Conservation (phyloP, 2,888 invertebrate species). For the Pinctada fucata region DNA sequence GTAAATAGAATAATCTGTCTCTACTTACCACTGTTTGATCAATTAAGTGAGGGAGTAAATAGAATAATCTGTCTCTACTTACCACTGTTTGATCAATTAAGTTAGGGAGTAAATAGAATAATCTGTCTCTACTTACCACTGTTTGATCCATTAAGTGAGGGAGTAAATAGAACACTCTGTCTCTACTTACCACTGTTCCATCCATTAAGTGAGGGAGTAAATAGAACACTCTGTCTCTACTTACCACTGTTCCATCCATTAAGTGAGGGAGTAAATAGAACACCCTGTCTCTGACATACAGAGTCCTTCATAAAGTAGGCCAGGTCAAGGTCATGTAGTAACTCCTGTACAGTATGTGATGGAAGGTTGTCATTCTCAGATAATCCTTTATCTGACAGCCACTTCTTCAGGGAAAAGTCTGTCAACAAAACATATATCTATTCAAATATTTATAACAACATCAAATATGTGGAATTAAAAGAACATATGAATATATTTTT, state of each 20-base stretch:
- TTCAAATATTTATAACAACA: no score
- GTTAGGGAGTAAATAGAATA: no score
- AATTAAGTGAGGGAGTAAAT: no score
- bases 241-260: conserved; percentile 31
- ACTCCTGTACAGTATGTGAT: conserved; percentile 20
- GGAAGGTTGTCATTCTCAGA: conserved; percentile 1
- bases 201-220: conserved; percentile 12
- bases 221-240: conserved; percentile 5
- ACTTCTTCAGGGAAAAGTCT: conserved; percentile 31
- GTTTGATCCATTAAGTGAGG: no score
- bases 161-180: background rate
- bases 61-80: no score
- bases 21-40: no score
- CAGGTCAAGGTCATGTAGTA: conserved; percentile 32
- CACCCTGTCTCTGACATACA: conserved; percentile 21
- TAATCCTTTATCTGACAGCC: conserved; percentile 12
- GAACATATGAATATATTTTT: no score
- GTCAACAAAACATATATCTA: background rate
- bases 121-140: no score
- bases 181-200: conserved; percentile 30
- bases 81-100: no score
- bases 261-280: conserved; percentile 9
- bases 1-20: no score
- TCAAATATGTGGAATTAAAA: no score
- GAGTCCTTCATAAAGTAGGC: conserved; percentile 20